Conservation (phyloP, 2,113 vertebrate genomes). For the Ceuthmochares aereus region DNA sequence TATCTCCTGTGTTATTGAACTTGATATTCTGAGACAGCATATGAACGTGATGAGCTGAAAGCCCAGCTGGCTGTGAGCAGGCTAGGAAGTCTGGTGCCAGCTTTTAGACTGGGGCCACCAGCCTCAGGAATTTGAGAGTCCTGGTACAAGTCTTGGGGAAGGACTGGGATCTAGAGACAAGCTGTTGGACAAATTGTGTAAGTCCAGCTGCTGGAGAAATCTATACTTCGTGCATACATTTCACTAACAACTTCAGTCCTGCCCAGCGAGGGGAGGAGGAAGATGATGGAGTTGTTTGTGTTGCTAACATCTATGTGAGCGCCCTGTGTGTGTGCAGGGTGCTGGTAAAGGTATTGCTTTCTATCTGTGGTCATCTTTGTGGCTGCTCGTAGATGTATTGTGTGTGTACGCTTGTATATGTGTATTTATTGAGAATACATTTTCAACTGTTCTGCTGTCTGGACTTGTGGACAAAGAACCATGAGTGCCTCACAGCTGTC, state of each 20-base stretch:
- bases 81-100: neutral
- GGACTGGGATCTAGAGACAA: neutral
- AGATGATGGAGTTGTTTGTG: fast-evolving
- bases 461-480: neutral
- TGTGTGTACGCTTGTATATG: neutral
- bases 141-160: neutral
- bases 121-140: neutral
- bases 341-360: neutral
- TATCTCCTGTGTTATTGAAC: neutral
- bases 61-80: neutral
- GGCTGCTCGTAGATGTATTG: neutral
- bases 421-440: fast-evolving
- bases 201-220: neutral
- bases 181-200: neutral
- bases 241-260: neutral
- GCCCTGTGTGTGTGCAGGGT: neutral
- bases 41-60: neutral
- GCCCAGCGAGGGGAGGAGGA: neutral
- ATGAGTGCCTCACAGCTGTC: neutral
- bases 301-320: neutral
- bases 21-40: fast-evolving
- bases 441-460: neutral
- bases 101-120: neutral
- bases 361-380: neutral
- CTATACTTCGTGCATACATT: neutral